Base-by-base conservation (phyloP, 2,888 invertebrate species). In the Drosophila nigricruria region DNA sequence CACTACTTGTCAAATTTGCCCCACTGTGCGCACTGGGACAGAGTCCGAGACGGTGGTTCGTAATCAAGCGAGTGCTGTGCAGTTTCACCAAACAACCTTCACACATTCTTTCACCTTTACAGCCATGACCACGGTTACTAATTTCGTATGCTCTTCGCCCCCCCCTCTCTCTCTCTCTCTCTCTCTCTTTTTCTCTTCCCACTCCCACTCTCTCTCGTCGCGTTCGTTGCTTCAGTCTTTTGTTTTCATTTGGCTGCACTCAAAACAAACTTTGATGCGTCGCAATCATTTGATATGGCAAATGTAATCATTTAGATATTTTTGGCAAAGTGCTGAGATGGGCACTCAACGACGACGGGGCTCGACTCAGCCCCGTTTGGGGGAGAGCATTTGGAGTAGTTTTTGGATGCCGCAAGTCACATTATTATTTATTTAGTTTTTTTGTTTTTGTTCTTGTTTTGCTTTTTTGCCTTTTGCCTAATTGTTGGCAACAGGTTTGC, bases 71-170 rank as follows among this genome's bases (percentile, higher is more conserved):
- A 85, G 72, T 80, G 82, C 73, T 85, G 68, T 75, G 81, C 89
- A 88, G 81, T 92, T 90, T 91, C 90, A 87, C 90, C 83, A 91
- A 92, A 92, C 90, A 92, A 91, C 91, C 91, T 91, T 91, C 91
- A 92, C 92, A 91, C 92, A 91, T 92, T 91, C 92, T 89, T 91
- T 91, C 90, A 90, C 90, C 91, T 91, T 91, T 86, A 88, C 86
- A 91, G 88, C 92, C 91, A 91, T 91, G 91, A 91, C 91, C 91
- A 92, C 89, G 87, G 92, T 90, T 92, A 91, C 92, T 91, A 88
- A 91, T 82, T 90, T 88, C 80, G 71, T 71, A 57, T 56, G 18
- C 53, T 53, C 36, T 38, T 18, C 12, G 6, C 14, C 25, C 18
- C 53, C 18, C 25, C 10, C 36, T n/a, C 25, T 25, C 52, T 25